Evolutionary conservation across 2,113 vertebrate genomes (phyloP), one percentile per base, ranked within the genome.

Genomic region (Anser brachyrhynchus): DNA sequence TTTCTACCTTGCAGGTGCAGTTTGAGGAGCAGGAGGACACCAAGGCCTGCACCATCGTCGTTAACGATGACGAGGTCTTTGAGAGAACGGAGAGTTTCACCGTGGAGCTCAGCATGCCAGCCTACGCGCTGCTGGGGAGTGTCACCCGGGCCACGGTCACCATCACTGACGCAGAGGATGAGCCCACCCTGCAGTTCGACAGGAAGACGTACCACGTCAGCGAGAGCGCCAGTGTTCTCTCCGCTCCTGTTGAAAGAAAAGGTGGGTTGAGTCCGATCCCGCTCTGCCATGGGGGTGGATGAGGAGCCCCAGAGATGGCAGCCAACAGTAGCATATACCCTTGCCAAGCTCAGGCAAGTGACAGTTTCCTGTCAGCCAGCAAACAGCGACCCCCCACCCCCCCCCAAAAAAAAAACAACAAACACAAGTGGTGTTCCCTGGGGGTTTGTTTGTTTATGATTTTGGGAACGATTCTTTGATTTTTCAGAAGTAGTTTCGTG

Each of bases 11-110:
- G 17, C 97, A 99, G 99, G 99, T 99, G 15, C 99, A 99, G 97
- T 99, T 99, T 46, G 99, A 99, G 71, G 99, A 99, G 87, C 94
- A 97, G n/a, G 99, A 99, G 95, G 99, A 99, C 95, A 98, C 98
- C 73, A 99, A 99, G 93, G 97, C 99, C 79, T 99, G 99, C 97
- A 99, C 98, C 94, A 97, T 99, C 2, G 3, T 98, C 82, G 98
- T 99, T 76, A 99, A 99, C 0, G 99, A 99, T 0, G 99, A 99
- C 33, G 66, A 95, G 0, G 89, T 99, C 83, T 99, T 99, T 11
- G 99, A 99, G 96, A 98, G 98, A 3, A 13, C 64, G 0, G 99
- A 99, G 97, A 98, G 97, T 82, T 99, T 99, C 85, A 81, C 96
- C 0, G 98, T 99, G 96, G 99, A 99, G 97, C 98, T 99, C 82